Evolutionary conservation across 2,113 vertebrate genomes (phyloP).

Genomic region (Candoia aspera): DNA sequence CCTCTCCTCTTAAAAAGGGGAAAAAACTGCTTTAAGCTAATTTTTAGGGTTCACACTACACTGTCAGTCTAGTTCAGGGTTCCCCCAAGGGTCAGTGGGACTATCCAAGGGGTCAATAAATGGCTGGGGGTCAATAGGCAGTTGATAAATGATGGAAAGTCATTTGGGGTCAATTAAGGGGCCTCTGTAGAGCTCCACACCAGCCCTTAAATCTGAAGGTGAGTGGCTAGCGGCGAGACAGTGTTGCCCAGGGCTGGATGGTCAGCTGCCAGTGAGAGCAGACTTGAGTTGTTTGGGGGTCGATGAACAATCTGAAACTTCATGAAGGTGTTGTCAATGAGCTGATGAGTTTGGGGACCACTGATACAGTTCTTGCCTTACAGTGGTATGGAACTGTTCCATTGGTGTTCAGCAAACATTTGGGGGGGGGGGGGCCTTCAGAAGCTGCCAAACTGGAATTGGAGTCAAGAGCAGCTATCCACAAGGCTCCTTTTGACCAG

Average conservation of each 20-base stretch:
- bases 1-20: neutral
- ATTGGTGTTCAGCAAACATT: neutral
- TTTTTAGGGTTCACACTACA: neutral
- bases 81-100: too few species aligned
- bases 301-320: neutral
- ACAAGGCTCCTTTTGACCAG: neutral
- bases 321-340: neutral
- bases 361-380: neutral
- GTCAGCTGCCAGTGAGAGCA: neutral
- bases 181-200: neutral
- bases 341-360: neutral
- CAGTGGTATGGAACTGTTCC: neutral
- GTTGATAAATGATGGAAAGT: neutral
- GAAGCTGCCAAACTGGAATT: neutral
- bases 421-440: neutral
- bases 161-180: neutral
- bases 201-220: neutral
- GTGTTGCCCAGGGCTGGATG: neutral
- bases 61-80: neutral
- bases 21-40: neutral
- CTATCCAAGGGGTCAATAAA: neutral
- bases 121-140: neutral
- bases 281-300: neutral
- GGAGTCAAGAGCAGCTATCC: neutral
- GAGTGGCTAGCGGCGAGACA: neutral